phyloP scores from a whole-genome alignment of 1,140 invertebrate species.

The Acromyrmex charruanus region DNA sequence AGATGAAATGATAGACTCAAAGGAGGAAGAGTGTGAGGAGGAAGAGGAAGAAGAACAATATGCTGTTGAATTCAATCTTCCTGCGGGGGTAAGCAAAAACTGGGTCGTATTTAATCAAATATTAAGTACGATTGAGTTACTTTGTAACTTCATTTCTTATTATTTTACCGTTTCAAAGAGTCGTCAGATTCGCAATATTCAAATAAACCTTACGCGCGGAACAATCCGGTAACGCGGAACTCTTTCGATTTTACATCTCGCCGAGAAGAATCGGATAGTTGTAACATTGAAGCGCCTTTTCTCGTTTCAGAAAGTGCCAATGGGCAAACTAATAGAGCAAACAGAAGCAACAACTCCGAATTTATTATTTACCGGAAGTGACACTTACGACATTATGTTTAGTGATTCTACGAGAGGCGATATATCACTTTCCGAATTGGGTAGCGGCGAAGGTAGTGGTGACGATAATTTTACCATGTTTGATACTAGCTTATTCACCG shows the following conservation, averaged over 20 bases:
- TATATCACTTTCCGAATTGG: constrained; percentile 75
- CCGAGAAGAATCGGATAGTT: not conserved
- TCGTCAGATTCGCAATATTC: constrained; percentile 30
- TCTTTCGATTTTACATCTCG: constrained; percentile 32
- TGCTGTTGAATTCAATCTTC: constrained; percentile 79
- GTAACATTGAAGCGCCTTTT: constrained; percentile 1
- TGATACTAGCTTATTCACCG: constrained; percentile 44
- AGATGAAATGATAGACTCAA: not conserved
- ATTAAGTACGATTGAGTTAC: constrained; percentile 18
- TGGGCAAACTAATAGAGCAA: constrained; percentile 45
- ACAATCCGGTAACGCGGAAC: constrained; percentile 17
- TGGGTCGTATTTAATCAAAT: constrained; percentile 50
- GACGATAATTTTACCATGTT: constrained; percentile 67
- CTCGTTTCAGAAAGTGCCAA: constrained; percentile 35
- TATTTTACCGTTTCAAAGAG: constrained; percentile 28
- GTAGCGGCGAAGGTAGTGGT: constrained; percentile 77
- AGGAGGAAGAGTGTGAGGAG: constrained; percentile 87
- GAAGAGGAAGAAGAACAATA: constrained; percentile 82
- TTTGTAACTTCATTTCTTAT: constrained; percentile 21
- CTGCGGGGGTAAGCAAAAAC: constrained; percentile 71
- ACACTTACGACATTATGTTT: constrained; percentile 88
- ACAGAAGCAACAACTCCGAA: constrained; percentile 78
- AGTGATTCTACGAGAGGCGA: constrained; percentile 87
- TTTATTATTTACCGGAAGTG: constrained; percentile 72
- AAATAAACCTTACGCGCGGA: constrained; percentile 16